Conservation (phyloP, 2,113 vertebrate species). For the Caloenas nicobarica region DNA sequence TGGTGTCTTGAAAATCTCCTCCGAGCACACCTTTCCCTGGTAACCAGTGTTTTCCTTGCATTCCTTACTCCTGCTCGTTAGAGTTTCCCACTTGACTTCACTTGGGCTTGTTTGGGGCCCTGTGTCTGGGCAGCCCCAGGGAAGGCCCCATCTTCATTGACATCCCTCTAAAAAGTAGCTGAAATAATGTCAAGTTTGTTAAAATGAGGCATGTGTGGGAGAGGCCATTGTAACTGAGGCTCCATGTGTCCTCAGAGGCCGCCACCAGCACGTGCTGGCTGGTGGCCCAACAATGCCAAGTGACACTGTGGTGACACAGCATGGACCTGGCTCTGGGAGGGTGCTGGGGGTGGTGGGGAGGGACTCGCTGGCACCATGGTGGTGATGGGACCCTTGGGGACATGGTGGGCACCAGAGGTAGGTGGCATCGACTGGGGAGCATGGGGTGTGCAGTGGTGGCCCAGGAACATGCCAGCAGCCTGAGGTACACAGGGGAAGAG, state of each 20-base stretch:
- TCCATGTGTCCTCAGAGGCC: rapidly evolving
- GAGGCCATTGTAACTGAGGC: background rate
- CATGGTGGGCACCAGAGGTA: background rate
- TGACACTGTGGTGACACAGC: rapidly evolving
- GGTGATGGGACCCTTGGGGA: too few species aligned
- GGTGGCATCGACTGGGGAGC: too few species aligned
- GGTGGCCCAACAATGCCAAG: rapidly evolving
- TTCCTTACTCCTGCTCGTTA: background rate
- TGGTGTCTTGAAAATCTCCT: background rate
- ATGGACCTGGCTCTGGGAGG: background rate
- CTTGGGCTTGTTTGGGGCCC: rapidly evolving
- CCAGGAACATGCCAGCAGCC: background rate
- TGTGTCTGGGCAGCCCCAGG: background rate
- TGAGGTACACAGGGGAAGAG: background rate
- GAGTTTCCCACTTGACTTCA: background rate
- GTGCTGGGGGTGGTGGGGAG: background rate
- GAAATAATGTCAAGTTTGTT: background rate
- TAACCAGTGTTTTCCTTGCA: background rate
- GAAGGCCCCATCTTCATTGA: background rate
- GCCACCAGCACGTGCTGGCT: rapidly evolving
- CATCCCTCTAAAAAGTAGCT: background rate
- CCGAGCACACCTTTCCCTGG: background rate
- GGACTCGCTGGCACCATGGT: rapidly evolving
- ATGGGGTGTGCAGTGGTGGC: rapidly evolving
- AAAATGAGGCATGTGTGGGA: rapidly evolving